phyloP scores from a whole-genome alignment of 53 echinoderm and acorn worm species.

The Zoroaster sp. region DNA sequence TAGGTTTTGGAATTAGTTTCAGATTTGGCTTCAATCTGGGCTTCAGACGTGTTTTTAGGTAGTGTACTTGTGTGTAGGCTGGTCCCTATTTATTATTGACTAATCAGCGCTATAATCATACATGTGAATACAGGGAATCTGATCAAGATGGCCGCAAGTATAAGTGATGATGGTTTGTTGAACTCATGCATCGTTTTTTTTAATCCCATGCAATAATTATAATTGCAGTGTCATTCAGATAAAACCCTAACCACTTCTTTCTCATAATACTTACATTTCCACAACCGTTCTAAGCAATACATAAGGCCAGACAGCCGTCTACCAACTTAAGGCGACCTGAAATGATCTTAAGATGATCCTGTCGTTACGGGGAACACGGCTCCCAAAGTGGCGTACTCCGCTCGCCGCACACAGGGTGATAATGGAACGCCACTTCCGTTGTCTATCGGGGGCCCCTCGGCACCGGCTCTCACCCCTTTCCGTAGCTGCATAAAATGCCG shows the following conservation, averaged over 20 bases:
- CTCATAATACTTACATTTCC: neutral
- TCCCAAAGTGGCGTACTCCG: neutral
- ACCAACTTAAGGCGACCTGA: neutral
- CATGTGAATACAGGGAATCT: no score
- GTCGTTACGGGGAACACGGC: neutral
- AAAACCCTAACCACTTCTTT: neutral
- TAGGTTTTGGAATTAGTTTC: no score
- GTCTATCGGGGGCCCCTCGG: neutral
- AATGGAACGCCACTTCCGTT: constrained; percentile 44
- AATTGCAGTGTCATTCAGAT: neutral
- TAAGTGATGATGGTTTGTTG: neutral
- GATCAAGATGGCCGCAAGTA: no score
- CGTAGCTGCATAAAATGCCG: constrained; percentile 41
- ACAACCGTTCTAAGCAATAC: neutral
- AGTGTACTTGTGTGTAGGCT: no score
- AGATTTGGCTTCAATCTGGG: no score
- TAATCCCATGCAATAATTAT: neutral
- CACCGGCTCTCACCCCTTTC: neutral
- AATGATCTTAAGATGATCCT: neutral
- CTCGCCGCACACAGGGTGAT: constrained; percentile 25
- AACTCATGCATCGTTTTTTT: neutral
- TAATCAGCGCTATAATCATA: no score
- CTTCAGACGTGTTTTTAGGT: no score
- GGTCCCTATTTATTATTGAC: no score
- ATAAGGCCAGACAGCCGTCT: neutral